Conservation (phyloP, 2,113 vertebrate species). For the Heterotis niloticus region DNA sequence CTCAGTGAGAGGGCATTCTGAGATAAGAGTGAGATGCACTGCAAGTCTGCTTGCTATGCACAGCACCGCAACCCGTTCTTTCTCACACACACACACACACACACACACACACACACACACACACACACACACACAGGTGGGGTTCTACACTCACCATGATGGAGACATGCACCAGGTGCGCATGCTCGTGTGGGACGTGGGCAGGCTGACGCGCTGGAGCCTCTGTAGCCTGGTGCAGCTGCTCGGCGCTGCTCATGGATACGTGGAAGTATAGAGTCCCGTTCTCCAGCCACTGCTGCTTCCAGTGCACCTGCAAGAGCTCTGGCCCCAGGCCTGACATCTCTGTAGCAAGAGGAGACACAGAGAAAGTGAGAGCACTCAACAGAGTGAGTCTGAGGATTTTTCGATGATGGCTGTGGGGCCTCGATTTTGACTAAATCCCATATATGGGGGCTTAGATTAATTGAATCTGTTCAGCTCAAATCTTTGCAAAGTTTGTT, state of each 20-base stretch:
- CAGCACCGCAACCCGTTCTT: neutral
- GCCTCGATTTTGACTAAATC: too few relatives aligned
- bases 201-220: slow-evolving; percentile 80
- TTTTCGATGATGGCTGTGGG: too few relatives aligned
- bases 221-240: slow-evolving; percentile 72
- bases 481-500: too few relatives aligned
- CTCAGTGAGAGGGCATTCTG: neutral
- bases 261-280: slow-evolving; percentile 95
- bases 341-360: slow-evolving; percentile 60
- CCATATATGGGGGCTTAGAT: too few relatives aligned
- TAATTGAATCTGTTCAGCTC: too few relatives aligned
- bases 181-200: slow-evolving; percentile 84
- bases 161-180: slow-evolving; percentile 93
- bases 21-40: neutral
- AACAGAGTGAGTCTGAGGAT: neutral
- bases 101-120: neutral
- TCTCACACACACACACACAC: neutral
- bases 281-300: slow-evolving; percentile 97
- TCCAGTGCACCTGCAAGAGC: slow-evolving; percentile 94
- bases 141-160: slow-evolving; percentile 81
- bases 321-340: slow-evolving; percentile 89
- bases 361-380: neutral
- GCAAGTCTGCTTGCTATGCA: neutral
- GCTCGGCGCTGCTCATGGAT: slow-evolving; percentile 80
- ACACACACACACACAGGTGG: neutral